A percentile compares a stretch with the other conserved stretches of the same genome.
Conservation (phyloP, 2,888 invertebrate genomes). For the Tinea trinotella region DNA sequence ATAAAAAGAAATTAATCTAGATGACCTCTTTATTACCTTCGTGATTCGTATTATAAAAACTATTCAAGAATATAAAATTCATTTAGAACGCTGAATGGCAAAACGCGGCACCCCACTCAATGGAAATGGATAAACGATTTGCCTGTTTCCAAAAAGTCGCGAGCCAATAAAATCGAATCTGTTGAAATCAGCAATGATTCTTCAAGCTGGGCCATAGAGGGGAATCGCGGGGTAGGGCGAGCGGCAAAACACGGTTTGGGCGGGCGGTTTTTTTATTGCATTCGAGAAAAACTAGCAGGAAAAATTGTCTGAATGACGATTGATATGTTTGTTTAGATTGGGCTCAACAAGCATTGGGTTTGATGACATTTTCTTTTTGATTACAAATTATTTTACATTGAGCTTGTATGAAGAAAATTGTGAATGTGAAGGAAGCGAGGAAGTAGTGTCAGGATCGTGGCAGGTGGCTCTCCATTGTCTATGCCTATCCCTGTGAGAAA, state of each 20-base stretch:
- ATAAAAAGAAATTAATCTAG: too few relatives aligned
- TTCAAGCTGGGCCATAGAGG: constrained; percentile 32
- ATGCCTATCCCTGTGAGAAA: too few relatives aligned
- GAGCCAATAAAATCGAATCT: constrained; percentile 58
- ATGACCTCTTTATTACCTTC: too few relatives aligned
- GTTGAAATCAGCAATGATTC: constrained; percentile 57
- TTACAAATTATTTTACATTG: too few relatives aligned
- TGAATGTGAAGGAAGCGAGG: too few relatives aligned
- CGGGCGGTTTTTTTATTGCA: constrained; percentile 58
- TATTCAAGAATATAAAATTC: too few relatives aligned
- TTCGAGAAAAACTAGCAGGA: constrained; percentile 27
- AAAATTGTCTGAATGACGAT: constrained; percentile 53
- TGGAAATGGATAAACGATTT: constrained; percentile 58
- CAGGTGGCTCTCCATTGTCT: too few relatives aligned
- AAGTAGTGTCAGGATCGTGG: too few relatives aligned
- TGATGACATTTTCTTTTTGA: too few relatives aligned
- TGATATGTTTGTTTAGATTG: constrained; percentile 39
- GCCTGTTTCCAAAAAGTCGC: constrained; percentile 63
- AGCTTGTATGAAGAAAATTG: too few relatives aligned
- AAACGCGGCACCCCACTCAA: constrained; percentile 38
- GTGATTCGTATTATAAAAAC: too few relatives aligned
- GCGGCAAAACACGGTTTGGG: constrained; percentile 57
- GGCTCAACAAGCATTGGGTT: neutral
- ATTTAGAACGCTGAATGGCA: constrained; percentile 28
- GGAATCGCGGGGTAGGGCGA: constrained; percentile 27